Evolutionary conservation across 2,113 vertebrate species (phyloP), one percentile per base, ranked within the genome.

Genomic region (Eulacestoma nigropectus): DNA sequence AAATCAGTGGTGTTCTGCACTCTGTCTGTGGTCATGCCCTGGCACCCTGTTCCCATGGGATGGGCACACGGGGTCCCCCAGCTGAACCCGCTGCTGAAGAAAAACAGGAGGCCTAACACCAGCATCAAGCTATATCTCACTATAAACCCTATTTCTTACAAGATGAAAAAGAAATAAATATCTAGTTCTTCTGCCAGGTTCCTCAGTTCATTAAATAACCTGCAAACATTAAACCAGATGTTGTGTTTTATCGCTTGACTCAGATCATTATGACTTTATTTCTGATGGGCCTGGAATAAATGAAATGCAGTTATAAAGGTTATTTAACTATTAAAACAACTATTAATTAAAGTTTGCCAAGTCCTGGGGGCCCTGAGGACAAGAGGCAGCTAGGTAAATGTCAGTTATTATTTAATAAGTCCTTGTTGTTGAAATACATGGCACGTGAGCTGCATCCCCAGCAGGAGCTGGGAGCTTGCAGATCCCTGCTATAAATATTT

Each of bases 291-390:
- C 88, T 14, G 18, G 78, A 95, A 91, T 92, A 97, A 97, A 96
- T 90, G 93, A 91, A 96, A 93, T 65, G 95, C 93, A 85, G 77
- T 95, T 96, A 89, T 72, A 95, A 96, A 97, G 97, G 96, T 97
- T 97, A 96, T 97, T 97, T 97, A 96, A 97, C 96, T 97, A 97
- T 97, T 97, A 97, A 97, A 97, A 96, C 95, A 97, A 93, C 95
- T 95, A 97, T 96, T 97, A 97, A 97, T 97, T 97, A 97, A 96
- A 97, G 95, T 97, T 96, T 96, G 96, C 94, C 95, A 91, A 85
- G 92, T 95, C 96, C 80, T 91, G 88, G 96, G 94, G 95, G 96
- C 94, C 93, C 84, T 3, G 81, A 96, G 94, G 93, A 97, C 91
- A 80, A 91, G 96, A 15, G 90, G 95, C 85, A 95, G 94, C 90